Base-by-base conservation (phyloP, 1,140 invertebrate genomes). In the Eumeta japonica region DNA sequence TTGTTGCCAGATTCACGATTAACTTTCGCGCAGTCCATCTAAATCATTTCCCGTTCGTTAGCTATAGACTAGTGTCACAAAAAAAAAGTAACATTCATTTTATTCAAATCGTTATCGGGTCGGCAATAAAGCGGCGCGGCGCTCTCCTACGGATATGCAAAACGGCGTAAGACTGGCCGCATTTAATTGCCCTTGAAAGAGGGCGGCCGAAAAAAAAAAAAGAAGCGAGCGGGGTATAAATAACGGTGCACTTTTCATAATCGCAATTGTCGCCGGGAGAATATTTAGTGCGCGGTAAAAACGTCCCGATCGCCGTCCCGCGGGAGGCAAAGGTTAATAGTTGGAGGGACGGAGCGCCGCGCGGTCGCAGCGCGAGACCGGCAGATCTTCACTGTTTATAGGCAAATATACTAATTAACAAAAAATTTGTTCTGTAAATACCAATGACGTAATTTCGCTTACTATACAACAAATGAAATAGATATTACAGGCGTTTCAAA, bases 161-260 rank as follows among this genome's bases (percentile, higher is more conserved):
- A 73, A 52, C 57, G 62, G 46, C 64, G 43, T 61, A 70, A 70
- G 63, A 66, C 63, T 64, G 64, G 55, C 46, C 59, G 68, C 62
- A 73, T 73, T 73, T 73, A 73, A 73, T 73, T 73, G 66, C 68
- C 68, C 68, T 73, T 73, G 68, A 71, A 71, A 67, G 62, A 65
- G 28, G 63, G 57, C 62, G n/a, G n/a, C n/a, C n/a, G n/a, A n/a
- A n/a, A n/a, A 62, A 64, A 62, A 68, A 73, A 73, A 73, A 70
- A 73, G 65, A 65, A 61, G 65, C 58, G 55, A 50, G 51, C 44
- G 41, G 53, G 59, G 52, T 61, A 70, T 73, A 73, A 73, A 73
- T 73, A 73, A 73, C 60, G 53, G 64, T 73, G 65, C 68, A 73
- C 68, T 73, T 73, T 73, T 73, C 68, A 73, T 73, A 73, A 73